Evolutionary conservation across 2,113 vertebrate species (phyloP), one percentile per base, ranked within the genome.

Genomic region (Cygnus atratus): DNA sequence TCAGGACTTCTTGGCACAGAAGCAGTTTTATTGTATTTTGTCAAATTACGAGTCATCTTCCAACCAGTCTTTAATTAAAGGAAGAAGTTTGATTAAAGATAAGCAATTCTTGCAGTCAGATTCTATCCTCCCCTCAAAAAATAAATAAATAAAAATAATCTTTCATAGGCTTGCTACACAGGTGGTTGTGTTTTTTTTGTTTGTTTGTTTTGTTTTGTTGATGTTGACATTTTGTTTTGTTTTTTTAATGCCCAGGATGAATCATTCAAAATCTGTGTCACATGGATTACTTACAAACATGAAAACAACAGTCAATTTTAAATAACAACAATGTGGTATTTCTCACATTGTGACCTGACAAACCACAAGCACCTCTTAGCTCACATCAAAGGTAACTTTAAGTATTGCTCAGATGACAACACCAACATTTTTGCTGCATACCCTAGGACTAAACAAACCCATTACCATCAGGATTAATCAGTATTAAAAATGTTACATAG

Each of bases 401-500:
- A 84, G 94, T 92, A 91, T 89, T 81, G 17, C 25, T 72, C n/a
- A 77, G 41, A 93, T 87, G 82, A 94, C 91, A 95, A 89, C 31
- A 24, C 39, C 16, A 80, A 29, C 62, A 84, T 94, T 89, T 78
- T 85, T 93, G 7, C 55, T 57, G 26, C 58, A 59, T 92, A 92
- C 94, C 87, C 59, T 86, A 91, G 75, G 84, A 94, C 78, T 88
- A 91, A 88, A 91, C 48, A 93, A 93, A 87, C 77, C 73, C 84
- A 94, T 41, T 96, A 91, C 88, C 58, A 96, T 96, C 90, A 94
- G 59, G 75, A 87, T 82, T 96, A 94, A 96, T 93, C 92, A 94
- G 88, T 52, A 92, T 92, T 95, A 95, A 91, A 94, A 93, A 74
- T 5, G 8, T 57, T 85, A 17, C 16, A 67, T 75, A 33, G 65